Conservation (phyloP, 2,888 invertebrate species). For the Toxonevra muliebris region DNA sequence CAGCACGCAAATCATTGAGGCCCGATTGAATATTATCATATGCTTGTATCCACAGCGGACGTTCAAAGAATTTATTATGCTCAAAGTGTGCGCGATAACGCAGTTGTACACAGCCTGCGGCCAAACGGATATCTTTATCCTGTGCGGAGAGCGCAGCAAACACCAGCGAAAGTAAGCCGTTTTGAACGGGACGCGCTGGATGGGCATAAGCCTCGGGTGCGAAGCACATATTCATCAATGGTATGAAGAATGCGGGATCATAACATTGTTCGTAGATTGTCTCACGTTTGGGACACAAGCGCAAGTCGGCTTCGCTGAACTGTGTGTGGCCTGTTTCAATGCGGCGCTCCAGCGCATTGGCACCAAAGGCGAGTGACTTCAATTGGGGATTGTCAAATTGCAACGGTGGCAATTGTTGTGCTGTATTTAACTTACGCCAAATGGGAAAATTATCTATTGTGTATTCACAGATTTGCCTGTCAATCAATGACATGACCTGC, state of each 20-base stretch:
- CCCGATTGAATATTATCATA: conserved; percentile 63
- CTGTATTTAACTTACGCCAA: conserved; percentile 67
- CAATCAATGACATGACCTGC: conserved; percentile 78
- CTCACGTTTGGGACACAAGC: conserved; percentile 57
- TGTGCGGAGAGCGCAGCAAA: conserved; percentile 77
- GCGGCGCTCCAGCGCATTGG: conserved; percentile 54
- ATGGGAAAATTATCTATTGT: conserved; percentile 80
- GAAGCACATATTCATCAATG: conserved; percentile 78
- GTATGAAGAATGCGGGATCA: conserved; percentile 84
- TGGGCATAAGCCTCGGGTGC: conserved; percentile 79
- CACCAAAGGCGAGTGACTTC: conserved; percentile 47
- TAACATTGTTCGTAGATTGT: conserved; percentile 69
- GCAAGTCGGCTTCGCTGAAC: conserved; percentile 48
- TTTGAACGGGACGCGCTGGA: conserved; percentile 75
- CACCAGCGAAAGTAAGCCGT: conserved; percentile 76
- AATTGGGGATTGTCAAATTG: conserved; percentile 51
- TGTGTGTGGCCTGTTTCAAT: conserved; percentile 50
- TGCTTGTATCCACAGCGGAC: conserved; percentile 61
- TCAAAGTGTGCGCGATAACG: conserved; percentile 80
- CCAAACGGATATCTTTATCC: conserved; percentile 73
- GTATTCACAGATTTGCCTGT: conserved; percentile 71
- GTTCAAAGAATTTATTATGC: conserved; percentile 68
- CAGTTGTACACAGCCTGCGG: conserved; percentile 78
- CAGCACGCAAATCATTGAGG: conserved; percentile 50
- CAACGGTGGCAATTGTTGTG: conserved; percentile 55